Percentiles rank a stretch among this genome's conserved stretches.
These are phyloP conservation scores for Leucoraja ocellata DNA, from an alignment of 2,797 vertebrate species.

Conservation along the genomic window DNA sequence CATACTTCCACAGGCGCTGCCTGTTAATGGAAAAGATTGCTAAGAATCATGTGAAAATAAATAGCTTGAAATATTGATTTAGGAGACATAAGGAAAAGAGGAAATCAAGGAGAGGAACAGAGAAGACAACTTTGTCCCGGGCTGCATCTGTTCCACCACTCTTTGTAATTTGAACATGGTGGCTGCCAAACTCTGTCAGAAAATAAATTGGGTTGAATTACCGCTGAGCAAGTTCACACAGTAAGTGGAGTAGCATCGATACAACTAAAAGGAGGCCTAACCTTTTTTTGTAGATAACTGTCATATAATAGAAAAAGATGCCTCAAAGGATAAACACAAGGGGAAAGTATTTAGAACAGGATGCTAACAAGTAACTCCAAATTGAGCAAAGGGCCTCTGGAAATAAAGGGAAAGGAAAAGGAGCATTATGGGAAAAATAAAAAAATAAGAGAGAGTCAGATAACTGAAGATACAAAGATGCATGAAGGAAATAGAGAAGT, in stretches of 20 bases:
- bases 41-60: background rate
- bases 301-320: background rate
- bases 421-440: background rate
- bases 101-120: background rate
- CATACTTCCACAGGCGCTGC: background rate
- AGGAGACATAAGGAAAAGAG: background rate
- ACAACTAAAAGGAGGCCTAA: background rate
- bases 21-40: background rate
- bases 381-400: background rate
- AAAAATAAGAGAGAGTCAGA: background rate
- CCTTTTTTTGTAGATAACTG: background rate
- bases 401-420: background rate
- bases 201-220: background rate
- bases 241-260: background rate
- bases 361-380: background rate
- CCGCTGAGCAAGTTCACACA: background rate
- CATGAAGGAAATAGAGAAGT: background rate
- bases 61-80: too few relatives aligned
- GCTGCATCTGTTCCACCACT: background rate
- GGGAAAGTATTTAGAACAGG: background rate
- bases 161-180: background rate
- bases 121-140: background rate
- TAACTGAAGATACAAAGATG: too few relatives aligned
- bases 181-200: background rate
- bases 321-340: background rate